These are phyloP conservation scores for Hyppa rectilinea DNA, from an alignment of 2,888 invertebrate genomes.

Conservation along the genomic window DNA sequence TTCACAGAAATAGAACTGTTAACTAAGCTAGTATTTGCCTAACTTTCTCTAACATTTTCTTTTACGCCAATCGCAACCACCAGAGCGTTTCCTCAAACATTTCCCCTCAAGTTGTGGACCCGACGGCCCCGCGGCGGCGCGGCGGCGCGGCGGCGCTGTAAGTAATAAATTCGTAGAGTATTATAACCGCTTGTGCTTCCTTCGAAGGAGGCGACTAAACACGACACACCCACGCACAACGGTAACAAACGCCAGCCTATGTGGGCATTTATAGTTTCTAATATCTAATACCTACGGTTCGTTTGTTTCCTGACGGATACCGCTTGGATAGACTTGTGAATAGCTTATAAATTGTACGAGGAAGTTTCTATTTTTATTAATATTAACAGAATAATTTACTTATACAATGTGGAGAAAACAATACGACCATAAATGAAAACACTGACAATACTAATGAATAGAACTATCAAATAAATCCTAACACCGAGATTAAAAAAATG, in stretches of 20 bases:
- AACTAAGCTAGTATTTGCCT: background rate
- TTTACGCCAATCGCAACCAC: background rate
- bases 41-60: background rate
- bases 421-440: no score
- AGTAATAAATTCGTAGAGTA: slow-evolving; percentile 11
- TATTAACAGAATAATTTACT: no score
- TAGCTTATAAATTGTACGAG: no score
- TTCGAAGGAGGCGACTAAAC: slow-evolving; percentile 50
- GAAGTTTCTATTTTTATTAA: background rate
- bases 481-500: no score
- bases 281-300: background rate
- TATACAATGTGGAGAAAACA: no score
- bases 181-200: slow-evolving; percentile 17
- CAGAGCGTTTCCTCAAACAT: background rate
- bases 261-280: background rate
- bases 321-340: background rate
- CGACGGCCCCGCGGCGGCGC: no score
- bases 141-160: no score
- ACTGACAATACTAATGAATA: no score
- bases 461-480: no score
- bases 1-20: no score
- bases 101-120: background rate
- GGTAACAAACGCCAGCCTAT: background rate
- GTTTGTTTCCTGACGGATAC: background rate
- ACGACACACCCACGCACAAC: slow-evolving; percentile 56